Evolutionary conservation across 2,113 vertebrate genomes (phyloP), one percentile per base, ranked within the genome.

Genomic region (Ctenomys sociabilis): DNA sequence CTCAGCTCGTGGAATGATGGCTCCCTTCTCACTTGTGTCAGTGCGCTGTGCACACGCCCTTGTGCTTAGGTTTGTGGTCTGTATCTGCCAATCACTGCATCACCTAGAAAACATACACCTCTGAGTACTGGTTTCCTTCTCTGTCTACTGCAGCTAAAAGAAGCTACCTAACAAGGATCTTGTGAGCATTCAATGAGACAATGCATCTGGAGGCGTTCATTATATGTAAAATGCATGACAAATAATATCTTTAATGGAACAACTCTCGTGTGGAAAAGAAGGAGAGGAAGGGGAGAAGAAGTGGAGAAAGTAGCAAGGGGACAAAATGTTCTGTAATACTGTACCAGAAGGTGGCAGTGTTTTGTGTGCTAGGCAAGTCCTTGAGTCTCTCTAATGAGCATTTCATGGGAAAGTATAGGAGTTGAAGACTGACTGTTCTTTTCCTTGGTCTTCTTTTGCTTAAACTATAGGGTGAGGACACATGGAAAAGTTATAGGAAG

Each of bases 311-410:
- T 21, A 17, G 78, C 3, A 16, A 7, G 68, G 80, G 40, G 19
- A 68, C 43, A 32, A 83, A 73, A 24, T 12, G 57, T 37, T 49
- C 37, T 88, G n/a, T 70, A 35, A 1, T 14, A 4, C 61, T 68
- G 73, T 21, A 43, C 92, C 5, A 4, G 93, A 63, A 97, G 80
- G 72, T 97, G 95, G 77, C 22, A 22, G 43, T 73, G 77, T 75
- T 43, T n/a, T 88, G 63, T 85, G 30, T 92, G 35, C 17, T 73
- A 66, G 85, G 21, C 28, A n/a, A 40, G 26, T 3, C 24, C 17
- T 68, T 43, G 77, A 57, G 81, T 64, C 73, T 63, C 13, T 45
- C 22, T 35, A 0, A 2, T 6, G 75, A 28, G 12, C 81, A 59
- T 80, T 94, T 57, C 14, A 9, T 8, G 28, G 57, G 35, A 66